phyloP scores from a whole-genome alignment of 37 sponge, comb jelly and placozoan genomes.

The Chondrosia reniformis region DNA sequence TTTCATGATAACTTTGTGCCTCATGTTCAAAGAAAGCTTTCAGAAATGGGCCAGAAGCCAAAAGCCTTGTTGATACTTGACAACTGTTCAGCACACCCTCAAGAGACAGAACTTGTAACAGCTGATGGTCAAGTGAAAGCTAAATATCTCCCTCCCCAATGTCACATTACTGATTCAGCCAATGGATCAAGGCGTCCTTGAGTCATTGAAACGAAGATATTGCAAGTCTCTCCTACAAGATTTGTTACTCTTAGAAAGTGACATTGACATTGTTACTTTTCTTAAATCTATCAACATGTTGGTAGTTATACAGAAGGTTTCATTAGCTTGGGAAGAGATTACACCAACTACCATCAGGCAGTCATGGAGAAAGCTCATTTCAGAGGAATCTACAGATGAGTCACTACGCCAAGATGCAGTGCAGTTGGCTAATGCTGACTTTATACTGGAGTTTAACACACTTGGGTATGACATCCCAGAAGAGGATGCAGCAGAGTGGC shows the following conservation, averaged over 20 bases:
- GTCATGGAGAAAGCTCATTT: slow-evolving; percentile 17
- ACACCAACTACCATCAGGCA: no score
- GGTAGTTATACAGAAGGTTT: no score
- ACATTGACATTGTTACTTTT: background rate
- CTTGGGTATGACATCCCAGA: background rate
- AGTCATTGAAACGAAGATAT: slow-evolving; percentile 12
- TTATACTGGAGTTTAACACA: background rate
- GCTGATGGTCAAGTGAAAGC: background rate
- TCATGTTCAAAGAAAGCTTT: background rate
- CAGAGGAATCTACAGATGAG: background rate
- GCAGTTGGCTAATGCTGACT: background rate
- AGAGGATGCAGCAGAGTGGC: slow-evolving; percentile 7
- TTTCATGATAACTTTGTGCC: slow-evolving; percentile 29
- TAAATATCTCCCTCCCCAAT: slow-evolving; percentile 26
- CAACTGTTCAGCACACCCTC: slow-evolving; percentile 24
- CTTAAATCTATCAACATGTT: no score
- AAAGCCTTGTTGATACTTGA: slow-evolving; percentile 26
- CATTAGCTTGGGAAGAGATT: background rate
- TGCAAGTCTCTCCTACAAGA: background rate
- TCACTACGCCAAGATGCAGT: background rate
- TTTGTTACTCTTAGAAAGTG: slow-evolving; percentile 1
- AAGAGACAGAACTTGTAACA: slow-evolving; percentile 14
- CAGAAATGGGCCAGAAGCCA: background rate
- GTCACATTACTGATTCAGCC: slow-evolving; percentile 40
- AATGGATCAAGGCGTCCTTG: slow-evolving; percentile 40